Evolutionary conservation across 2,113 vertebrate species (phyloP).

Genomic region (Cebidichthys violaceus): DNA sequence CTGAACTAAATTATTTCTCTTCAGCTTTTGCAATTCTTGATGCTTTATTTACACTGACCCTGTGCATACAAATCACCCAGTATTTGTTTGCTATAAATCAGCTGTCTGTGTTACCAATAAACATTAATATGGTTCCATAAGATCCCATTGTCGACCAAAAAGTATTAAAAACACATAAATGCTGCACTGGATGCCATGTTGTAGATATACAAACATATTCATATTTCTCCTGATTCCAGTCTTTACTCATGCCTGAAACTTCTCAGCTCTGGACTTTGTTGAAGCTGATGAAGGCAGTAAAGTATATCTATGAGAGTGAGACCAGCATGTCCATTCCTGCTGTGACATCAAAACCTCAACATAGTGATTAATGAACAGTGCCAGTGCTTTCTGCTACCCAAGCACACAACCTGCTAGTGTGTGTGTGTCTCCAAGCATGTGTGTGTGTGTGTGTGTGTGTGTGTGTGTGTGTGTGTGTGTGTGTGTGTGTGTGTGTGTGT

Average conservation of each 20-base stretch:
- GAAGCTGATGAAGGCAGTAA: constrained; percentile 76
- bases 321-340: constrained; percentile 75
- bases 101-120: background rate
- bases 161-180: constrained; percentile 11
- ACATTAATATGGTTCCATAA: background rate
- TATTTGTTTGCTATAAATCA: background rate
- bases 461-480: constrained; percentile 10
- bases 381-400: constrained; percentile 71
- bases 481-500: too few relatives aligned
- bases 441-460: constrained; percentile 26
- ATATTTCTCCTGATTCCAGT: constrained; percentile 16
- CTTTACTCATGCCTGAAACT: constrained; percentile 29
- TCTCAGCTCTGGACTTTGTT: constrained; percentile 37
- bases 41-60: background rate
- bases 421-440: constrained; percentile 28
- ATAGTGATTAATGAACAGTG: constrained; percentile 76
- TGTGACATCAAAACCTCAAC: constrained; percentile 78
- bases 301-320: constrained; percentile 71
- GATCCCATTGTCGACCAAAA: background rate
- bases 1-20: background rate
- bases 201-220: background rate
- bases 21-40: background rate
- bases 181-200: background rate
- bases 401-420: constrained; percentile 64
- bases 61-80: background rate